Evolutionary conservation across 1,140 invertebrate genomes (phyloP).

Genomic region (Drosophila burlai): DNA sequence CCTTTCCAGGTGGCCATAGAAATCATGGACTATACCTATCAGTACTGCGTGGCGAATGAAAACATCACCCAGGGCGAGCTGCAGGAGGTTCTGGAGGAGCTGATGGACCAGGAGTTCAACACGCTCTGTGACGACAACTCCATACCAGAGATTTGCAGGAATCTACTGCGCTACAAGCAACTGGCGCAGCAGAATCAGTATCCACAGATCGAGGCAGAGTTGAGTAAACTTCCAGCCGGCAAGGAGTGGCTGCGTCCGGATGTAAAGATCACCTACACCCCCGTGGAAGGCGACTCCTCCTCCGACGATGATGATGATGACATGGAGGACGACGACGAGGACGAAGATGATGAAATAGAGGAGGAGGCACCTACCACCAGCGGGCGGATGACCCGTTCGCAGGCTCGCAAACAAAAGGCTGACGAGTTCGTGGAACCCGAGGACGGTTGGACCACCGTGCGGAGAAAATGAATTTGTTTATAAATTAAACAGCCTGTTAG

Average conservation of each 20-base stretch:
- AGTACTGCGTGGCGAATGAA: slow-evolving; percentile 87
- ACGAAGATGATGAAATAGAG: slow-evolving; percentile 58
- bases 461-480: slow-evolving; percentile 84
- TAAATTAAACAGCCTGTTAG: slow-evolving; percentile 16
- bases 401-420: slow-evolving; percentile 68
- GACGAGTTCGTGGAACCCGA: slow-evolving; percentile 86
- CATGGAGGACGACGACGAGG: slow-evolving; percentile 79
- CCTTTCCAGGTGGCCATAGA: slow-evolving; percentile 86
- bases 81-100: slow-evolving; percentile 87
- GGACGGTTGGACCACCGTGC: slow-evolving; percentile 87
- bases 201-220: slow-evolving; percentile 79
- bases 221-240: slow-evolving; percentile 81
- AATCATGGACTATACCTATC: slow-evolving; percentile 87
- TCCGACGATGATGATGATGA: slow-evolving; percentile 86
- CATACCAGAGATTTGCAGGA: slow-evolving; percentile 86
- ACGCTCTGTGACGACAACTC: slow-evolving; percentile 89
- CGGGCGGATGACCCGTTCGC: slow-evolving; percentile 66
- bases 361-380: slow-evolving; percentile 66
- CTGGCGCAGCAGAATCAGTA: slow-evolving; percentile 84
- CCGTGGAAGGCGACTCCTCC: slow-evolving; percentile 80
- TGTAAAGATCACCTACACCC: slow-evolving; percentile 76
- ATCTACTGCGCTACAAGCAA: slow-evolving; percentile 85
- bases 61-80: slow-evolving; percentile 87
- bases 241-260: slow-evolving; percentile 84
- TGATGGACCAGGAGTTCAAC: slow-evolving; percentile 89